Evolutionary conservation across 2,888 invertebrate genomes (phyloP).

Genomic region (Portevinia maculata): DNA sequence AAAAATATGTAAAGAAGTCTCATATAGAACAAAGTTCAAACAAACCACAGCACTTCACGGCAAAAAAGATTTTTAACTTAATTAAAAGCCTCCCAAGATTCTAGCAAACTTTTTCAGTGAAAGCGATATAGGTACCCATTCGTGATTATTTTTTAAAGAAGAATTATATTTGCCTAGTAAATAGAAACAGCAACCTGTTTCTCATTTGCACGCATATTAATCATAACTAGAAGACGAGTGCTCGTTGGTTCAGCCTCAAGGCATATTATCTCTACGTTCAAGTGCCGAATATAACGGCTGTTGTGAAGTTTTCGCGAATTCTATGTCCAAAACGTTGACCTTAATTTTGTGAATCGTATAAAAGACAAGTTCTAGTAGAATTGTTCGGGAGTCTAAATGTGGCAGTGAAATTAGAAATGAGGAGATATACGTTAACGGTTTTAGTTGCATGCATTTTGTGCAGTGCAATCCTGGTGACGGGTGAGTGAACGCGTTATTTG

Average conservation of each 20-base stretch:
- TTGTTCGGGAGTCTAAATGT: conserved; percentile 38
- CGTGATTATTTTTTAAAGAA: background rate
- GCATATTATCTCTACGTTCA: conserved; percentile 56
- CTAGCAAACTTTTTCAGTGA: conserved; percentile 36
- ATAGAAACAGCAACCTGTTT: conserved; percentile 26
- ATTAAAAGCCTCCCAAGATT: conserved; percentile 15
- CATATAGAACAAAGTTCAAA: no score
- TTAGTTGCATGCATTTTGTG: conserved; percentile 14
- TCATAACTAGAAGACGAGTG: conserved; percentile 56
- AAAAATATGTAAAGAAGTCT: no score
- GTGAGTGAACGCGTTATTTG: conserved; percentile 27
- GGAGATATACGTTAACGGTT: conserved; percentile 19
- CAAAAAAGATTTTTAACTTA: background rate
- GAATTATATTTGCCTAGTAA: conserved; percentile 8
- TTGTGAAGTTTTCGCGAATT: conserved; percentile 37
- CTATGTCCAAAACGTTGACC: conserved; percentile 63
- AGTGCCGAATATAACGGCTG: conserved; percentile 58
- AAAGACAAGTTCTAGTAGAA: conserved; percentile 24
- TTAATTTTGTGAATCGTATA: conserved; percentile 48
- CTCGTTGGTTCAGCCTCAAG: conserved; percentile 45
- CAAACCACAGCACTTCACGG: no score
- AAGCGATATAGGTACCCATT: conserved; percentile 42
- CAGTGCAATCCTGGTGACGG: conserved; percentile 26
- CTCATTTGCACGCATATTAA: conserved; percentile 59
- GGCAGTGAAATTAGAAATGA: conserved; percentile 50